Evolutionary conservation across 2,797 vertebrate species (phyloP), one percentile per base, ranked within the genome.

Genomic region (Aeoliscus strigatus): DNA sequence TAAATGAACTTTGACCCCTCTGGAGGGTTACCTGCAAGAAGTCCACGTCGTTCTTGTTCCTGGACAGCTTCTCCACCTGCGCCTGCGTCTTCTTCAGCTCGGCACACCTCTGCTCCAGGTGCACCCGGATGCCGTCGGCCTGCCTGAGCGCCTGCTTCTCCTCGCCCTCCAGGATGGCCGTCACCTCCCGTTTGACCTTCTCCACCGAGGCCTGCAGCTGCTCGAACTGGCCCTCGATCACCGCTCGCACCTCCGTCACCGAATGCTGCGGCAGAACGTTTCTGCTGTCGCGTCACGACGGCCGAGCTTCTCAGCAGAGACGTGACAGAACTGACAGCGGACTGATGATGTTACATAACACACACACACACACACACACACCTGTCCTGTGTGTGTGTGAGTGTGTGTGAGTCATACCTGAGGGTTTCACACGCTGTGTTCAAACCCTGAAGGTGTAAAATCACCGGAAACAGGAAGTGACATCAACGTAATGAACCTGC

Each of bases 11-110:
- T n/a, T n/a, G n/a, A n/a, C n/a, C n/a, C n/a, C n/a, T n/a, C n/a
- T n/a, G n/a, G n/a, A n/a, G n/a, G n/a, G 5, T 39, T 59, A 88
- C 92, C 88, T 93, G 90, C 17, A 93, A 53, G 63, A 93, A 94
- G 34, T 90, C 84, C 10, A 89, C 76, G 0, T 85, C 83, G 10
- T 85, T 91, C 33, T 87, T 86, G 64, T 85, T 81, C 24, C 66
- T 81, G 0, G 67, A 82, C 11, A 91, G 69, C 41, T 85, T 87
- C 68, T 91, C 87, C 62, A 89, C 64, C 51, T 82, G 85, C 0
- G 45, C 67, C 65, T 83, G 88, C 1, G 69, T 86, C 75, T 88
- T 90, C 82, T 88, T 87, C 51, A 90, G 82, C 44, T 89, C 84
- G 0, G 57, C 25, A 27, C 73, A 78, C 59, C 85, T 84, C 43